Base-by-base conservation (phyloP, 1,140 invertebrate genomes). In the Amyelois transitella region DNA sequence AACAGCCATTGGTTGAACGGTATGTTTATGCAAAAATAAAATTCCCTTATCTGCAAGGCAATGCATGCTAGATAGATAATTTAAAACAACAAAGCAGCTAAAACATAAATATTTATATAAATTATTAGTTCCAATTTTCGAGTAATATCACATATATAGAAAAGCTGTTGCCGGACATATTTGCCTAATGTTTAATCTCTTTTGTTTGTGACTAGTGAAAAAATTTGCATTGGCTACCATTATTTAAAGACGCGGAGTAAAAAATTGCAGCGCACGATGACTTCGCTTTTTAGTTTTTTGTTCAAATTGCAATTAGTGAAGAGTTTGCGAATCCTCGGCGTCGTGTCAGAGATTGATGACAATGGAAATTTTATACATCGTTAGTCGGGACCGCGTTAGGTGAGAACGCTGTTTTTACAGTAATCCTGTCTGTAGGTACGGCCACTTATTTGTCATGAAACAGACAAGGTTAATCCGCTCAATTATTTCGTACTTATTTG, bases 291-390 rank as follows among this genome's bases (percentile, higher is more conserved):
- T 76, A 82, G 79, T 86, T 86, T 85, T 66, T 84, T 86, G 79
- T 84, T 84, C 78, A 81, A 84, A 84, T 86, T 82, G 83, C 83
- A 86, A 86, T 86, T 86, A 86, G 83, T 81, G 79, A 84, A 73
- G 82, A 86, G 83, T 84, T 84, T 79, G 77, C 72, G 82, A 83
- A 81, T 86, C 80, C 82, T 83, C 80, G 66, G 68, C 78, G 75
- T 73, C 75, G 75, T 82, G 83, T 86, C 83, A 84, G 83, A 86
- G 83, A 86, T 86, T 86, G 83, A 86, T 86, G 83, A 86, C 83
- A 86, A 86, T 86, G 83, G 79, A 86, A 86, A 86, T 86, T 86
- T 86, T 86, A 86, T 86, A 86, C 83, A 81, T 86, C 83, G 83
- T 86, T 86, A 86, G 82, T 71, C 81, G 75, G 70, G 66, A 79